Evolutionary conservation across 37 sponge, comb jelly and placozoan species (phyloP), one percentile per base, ranked within the genome.

Genomic region (Beroe ovata): DNA sequence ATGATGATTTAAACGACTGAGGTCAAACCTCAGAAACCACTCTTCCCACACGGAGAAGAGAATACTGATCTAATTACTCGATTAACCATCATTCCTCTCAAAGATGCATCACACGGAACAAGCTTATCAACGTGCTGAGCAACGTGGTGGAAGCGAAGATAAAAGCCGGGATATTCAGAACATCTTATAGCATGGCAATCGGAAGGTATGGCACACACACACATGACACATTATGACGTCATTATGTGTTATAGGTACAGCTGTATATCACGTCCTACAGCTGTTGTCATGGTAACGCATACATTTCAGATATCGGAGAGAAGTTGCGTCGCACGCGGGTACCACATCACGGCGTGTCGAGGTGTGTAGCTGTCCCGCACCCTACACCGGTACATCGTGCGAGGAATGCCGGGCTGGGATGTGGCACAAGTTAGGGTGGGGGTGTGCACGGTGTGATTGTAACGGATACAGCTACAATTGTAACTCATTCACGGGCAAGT

Each of bases 341-440:
- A n/a, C 35, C 54, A 35, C 33, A 23, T 29, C 54, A 23, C 42
- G 84, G 29, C 26, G 42, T 21, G 47, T 90, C 2, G 90, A 90
- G 90, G 60, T 72, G 8, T 95, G 95, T 59, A 92, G 91, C 41
- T 88, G 91, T 64, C 90, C 91, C 4, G 29, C 89, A 0, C 92
- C 92, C 88, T 95, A 93, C 90, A 72, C 91, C 20, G 95, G 95
- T 54, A 77, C 47, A n/a, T 92, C 93, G 14, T 95, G 84, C 38
- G 54, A 77, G 14, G 36, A 11, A 8, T 77, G 84, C 33, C 35
- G 38, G 21, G 4, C 42, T 2, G 84, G 84, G 0, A 21, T 77
- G 84, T 77, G 41, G 41, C 84, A 77, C 54, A 77, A 77, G 47
- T 0, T 4, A 4, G 84, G 84, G 28, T 77, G 84, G 84, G 47